Base-by-base conservation (phyloP, 2,888 invertebrate species). In the Apantesis nais region DNA sequence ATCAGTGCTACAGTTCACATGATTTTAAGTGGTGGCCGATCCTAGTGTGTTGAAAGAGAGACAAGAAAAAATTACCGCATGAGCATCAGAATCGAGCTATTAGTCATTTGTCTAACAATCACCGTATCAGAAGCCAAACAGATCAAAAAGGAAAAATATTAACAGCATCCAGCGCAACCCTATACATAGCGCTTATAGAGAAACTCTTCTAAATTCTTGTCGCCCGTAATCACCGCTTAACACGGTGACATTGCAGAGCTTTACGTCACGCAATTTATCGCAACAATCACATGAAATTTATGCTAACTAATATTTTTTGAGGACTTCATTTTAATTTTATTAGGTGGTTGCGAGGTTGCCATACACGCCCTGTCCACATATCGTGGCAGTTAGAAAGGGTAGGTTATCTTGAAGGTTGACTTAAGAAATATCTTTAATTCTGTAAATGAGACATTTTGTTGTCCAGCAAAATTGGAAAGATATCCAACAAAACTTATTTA, bases 181-280 rank as follows among this genome's bases (percentile, higher is more conserved):
- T 52, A 88, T 85, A 71, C 75, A 79, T 85, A 84, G 83, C 70
- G 66, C 66, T 74, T 70, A 44, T 73, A 70, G 65, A 76, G 41
- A 70, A 64, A 72, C 67, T 66, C 69, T 39, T 62, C 67, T 62
- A 58, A 29, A 58, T 29, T 65, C 60, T 37, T 52, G 61, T 61
- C 48, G 41, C 8, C n/a, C 44, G 48, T 48, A 58, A 63, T 63
- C 55, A 55, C n/a, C 37, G 39, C n/a, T 14, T 44, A 44, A 55
- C n/a, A n/a, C 39, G 19, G 63, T 68, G 39, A 62, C 39, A 62
- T 25, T 9, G 25, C 31, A 41, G 22, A 31, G 55, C 61, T 39
- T 64, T 9, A 25, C 25, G 14, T 25, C 25, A 39, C 19, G 39
- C 25, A 16, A 8, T 25, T 0, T 52, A 12, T n/a, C 25, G 52